These are phyloP conservation scores for Geococcyx californianus DNA, from an alignment of 2,113 vertebrate species.

Conservation along the genomic window DNA sequence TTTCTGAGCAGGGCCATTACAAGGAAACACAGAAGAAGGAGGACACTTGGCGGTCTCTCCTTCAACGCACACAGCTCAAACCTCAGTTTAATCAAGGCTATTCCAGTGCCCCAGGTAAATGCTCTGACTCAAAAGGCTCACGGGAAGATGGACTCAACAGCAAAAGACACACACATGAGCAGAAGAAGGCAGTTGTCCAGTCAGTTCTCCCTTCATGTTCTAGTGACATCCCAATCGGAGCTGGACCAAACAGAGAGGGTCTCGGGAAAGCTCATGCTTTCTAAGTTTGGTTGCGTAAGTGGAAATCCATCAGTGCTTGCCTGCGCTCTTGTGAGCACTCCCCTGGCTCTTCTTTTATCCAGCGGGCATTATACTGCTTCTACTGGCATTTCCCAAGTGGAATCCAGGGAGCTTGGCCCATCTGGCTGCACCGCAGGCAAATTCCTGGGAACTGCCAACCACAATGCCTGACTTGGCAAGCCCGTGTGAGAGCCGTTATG, in stretches of 20 bases:
- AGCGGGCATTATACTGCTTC: background rate
- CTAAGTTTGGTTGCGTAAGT: background rate
- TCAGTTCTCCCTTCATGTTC: background rate
- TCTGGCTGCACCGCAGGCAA: background rate
- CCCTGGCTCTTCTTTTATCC: background rate
- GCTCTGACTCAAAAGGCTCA: background rate
- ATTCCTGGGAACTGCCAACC: slow-evolving; percentile 4
- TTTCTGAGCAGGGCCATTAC: background rate
- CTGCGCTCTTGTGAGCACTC: background rate
- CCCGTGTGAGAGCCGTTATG: background rate
- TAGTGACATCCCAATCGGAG: background rate
- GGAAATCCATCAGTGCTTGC: background rate
- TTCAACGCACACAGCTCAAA: background rate
- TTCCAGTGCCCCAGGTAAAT: background rate
- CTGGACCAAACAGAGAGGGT: background rate
- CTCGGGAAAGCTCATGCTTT: background rate
- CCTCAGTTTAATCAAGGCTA: background rate
- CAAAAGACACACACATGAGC: background rate
- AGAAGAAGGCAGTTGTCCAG: background rate
- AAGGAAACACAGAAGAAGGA: background rate
- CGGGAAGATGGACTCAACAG: background rate
- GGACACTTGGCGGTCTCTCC: background rate
- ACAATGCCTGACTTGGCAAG: background rate
- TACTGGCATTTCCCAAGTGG: background rate
- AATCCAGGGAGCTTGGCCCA: background rate